Conservation (phyloP, 2,888 invertebrate genomes). For the Drosophila lacicola region DNA sequence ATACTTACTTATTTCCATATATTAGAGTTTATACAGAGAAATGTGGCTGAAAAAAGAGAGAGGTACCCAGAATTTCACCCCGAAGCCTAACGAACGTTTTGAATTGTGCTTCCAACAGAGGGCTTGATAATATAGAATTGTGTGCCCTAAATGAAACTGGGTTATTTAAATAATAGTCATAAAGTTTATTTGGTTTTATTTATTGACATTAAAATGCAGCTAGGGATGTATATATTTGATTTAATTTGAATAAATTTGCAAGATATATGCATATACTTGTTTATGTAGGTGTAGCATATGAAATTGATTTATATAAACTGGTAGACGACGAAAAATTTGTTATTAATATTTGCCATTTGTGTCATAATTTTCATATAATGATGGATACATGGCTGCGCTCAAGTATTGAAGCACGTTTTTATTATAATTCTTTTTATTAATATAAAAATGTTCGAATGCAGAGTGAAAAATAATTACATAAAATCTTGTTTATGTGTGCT, state of each 20-base stretch:
- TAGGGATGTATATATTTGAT: slow-evolving; percentile 69
- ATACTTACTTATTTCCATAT: slow-evolving; percentile 1
- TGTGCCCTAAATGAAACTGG: slow-evolving; percentile 49
- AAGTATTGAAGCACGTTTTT: slow-evolving; percentile 29
- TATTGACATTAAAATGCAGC: slow-evolving; percentile 77
- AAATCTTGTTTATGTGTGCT: slow-evolving; percentile 29
- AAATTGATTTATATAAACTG: slow-evolving; percentile 62
- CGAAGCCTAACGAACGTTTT: slow-evolving; percentile 60
- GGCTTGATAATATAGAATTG: not conserved
- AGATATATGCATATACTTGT: slow-evolving; percentile 41
- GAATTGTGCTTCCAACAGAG: slow-evolving; percentile 74
- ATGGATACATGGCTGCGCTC: slow-evolving; percentile 9
- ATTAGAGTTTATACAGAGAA: slow-evolving; percentile 1
- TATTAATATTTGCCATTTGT: slow-evolving; percentile 32
- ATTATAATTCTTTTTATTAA: slow-evolving; percentile 20
- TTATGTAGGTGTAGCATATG: slow-evolving; percentile 42
- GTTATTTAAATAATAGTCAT: slow-evolving; percentile 70
- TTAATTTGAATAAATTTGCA: slow-evolving; percentile 72
- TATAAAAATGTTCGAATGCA: slow-evolving; percentile 35
- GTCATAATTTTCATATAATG: slow-evolving; percentile 26
- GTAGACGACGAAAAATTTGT: slow-evolving; percentile 69
- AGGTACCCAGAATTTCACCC: slow-evolving; percentile 3
- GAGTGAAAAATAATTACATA: slow-evolving; percentile 48
- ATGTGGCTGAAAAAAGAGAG: slow-evolving; percentile 32
- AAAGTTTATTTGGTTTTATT: slow-evolving; percentile 72